Base-by-base conservation (phyloP, 2,797 vertebrate species). In the Enteromius mattozi region DNA sequence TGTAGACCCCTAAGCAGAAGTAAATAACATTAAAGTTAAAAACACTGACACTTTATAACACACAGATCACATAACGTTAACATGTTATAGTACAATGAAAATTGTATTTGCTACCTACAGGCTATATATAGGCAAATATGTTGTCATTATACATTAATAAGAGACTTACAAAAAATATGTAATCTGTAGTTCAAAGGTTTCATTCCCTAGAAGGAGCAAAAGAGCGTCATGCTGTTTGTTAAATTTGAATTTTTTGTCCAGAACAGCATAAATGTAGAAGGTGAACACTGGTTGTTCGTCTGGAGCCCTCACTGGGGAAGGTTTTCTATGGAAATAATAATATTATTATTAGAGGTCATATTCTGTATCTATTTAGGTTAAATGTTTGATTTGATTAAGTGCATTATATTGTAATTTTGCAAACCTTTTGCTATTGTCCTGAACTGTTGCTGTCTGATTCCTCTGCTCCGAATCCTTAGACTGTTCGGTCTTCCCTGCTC, bases 201-300 rank as follows among this genome's bases (percentile, higher is more conserved):
- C 0, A 12, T 0, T 2, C 0, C 0, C 0, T 13, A 0, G 0
- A 63, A 0, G 0, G 33, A 93, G 0, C 0, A 78, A 0, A 0
- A 95, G 79, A 0, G 3, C 66, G 86, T 94, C 88, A 0, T 0
- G 0, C 0, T 88, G 0, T 16, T 0, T 27, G 27, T 76, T 79
- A 83, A 95, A 95, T 42, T 0, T 76, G 1, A 95, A 95, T 83
- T 13, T 89, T 70, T 89, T 93, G 85, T 93, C 93, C 86, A 95
- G 27, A 66, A 95, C 89, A 8, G 93, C 89, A 3, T 95, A 90
- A 82, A 95, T 78, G 82, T 94, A 74, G 35, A 94, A 80, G 37
- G 90, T 94, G 87, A 94, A 92, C 82, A 77, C 56, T 2, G 91
- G 88, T 0, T 6, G 49, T 2, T 0, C 10, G 0, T 80, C 78